Conservation (phyloP, 2,113 vertebrate species). For the Bufo gargarizans region DNA sequence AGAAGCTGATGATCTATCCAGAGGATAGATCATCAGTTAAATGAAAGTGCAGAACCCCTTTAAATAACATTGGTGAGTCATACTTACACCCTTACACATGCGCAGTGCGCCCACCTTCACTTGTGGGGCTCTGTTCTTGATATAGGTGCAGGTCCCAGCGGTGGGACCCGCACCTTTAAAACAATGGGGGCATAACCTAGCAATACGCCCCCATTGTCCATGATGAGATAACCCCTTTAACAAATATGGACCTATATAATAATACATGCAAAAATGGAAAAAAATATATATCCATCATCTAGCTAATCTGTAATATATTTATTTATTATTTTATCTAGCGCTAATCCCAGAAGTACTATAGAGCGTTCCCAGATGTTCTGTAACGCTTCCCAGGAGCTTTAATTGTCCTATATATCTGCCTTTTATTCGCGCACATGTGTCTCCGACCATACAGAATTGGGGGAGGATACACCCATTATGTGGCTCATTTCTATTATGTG, state of each 20-base stretch:
- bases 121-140: too few relatives aligned
- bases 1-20: too few relatives aligned
- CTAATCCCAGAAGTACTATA: not conserved
- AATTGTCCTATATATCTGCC: not conserved
- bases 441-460: conserved; percentile 8
- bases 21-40: too few relatives aligned
- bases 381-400: not conserved
- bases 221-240: not conserved
- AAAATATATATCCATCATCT: not conserved
- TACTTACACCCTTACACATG: too few relatives aligned
- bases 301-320: not conserved
- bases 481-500: not conserved
- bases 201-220: too few relatives aligned
- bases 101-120: too few relatives aligned
- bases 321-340: not conserved
- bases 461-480: not conserved
- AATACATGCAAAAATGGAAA: not conserved
- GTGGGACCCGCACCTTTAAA: too few relatives aligned
- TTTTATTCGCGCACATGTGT: not conserved
- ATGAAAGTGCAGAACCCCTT: too few relatives aligned
- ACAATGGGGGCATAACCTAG: too few relatives aligned
- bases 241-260: not conserved
- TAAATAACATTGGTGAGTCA: too few relatives aligned
- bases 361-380: conserved; percentile 1
- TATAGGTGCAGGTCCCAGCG: too few relatives aligned